Conservation (phyloP, 2,888 invertebrate species). For the Lymantria dispar region DNA sequence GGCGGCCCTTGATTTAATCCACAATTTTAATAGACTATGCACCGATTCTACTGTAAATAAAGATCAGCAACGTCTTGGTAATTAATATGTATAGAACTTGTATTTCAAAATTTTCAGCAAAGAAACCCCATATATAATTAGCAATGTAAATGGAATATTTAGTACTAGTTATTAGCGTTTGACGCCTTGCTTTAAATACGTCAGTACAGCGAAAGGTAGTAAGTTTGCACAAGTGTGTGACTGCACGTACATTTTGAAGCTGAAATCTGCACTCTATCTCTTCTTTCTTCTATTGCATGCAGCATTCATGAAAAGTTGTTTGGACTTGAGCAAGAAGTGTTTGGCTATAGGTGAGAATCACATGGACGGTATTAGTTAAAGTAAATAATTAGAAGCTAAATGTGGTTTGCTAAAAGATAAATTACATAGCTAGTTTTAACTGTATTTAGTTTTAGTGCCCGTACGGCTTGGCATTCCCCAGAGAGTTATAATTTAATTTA, state of each 20-base stretch:
- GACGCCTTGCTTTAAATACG: slow-evolving; percentile 10
- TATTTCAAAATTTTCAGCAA: not conserved
- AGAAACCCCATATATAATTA: not conserved
- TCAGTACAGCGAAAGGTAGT: slow-evolving; percentile 21
- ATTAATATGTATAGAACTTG: not conserved
- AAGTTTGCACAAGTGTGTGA: slow-evolving; percentile 35
- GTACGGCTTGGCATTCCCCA: not conserved
- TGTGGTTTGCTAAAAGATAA: slow-evolving; percentile 1
- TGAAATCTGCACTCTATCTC: slow-evolving; percentile 74
- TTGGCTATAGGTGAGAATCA: slow-evolving; percentile 85
- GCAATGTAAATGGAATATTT: slow-evolving; percentile 15
- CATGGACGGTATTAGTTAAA: slow-evolving; percentile 16
- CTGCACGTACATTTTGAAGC: slow-evolving; percentile 34
- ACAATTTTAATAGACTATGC: too few relatives aligned
- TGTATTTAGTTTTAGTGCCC: not conserved
- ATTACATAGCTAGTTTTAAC: not conserved
- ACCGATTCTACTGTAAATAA: too few relatives aligned
- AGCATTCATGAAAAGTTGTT: slow-evolving; percentile 91
- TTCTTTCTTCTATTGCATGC: slow-evolving; percentile 85
- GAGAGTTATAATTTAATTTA: not conserved
- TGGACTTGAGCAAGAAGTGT: slow-evolving; percentile 90
- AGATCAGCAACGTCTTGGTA: not conserved
- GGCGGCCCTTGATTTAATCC: too few relatives aligned
- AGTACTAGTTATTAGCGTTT: not conserved
- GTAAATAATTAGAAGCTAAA: slow-evolving; percentile 6